Evolutionary conservation across 53 echinoderm and acorn worm genomes (phyloP).

Genomic region (Apostichopus leukothele): DNA sequence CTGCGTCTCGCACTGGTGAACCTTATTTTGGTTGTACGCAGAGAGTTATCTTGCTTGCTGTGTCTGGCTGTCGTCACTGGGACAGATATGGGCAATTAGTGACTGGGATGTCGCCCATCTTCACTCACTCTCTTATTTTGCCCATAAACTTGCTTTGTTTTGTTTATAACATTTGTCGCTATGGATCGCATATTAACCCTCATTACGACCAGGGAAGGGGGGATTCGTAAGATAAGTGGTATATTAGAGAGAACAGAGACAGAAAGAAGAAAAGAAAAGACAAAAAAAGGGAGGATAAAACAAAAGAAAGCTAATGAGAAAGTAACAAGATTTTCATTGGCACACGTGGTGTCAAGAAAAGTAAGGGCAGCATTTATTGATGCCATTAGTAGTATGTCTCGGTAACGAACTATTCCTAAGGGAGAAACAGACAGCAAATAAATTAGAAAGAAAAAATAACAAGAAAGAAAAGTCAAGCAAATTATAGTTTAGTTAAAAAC

Average conservation of each 20-base stretch:
- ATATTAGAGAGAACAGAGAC: background rate
- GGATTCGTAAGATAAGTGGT: constrained; percentile 4
- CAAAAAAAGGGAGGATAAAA: background rate
- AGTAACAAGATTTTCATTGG: constrained; percentile 39
- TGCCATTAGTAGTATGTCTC: constrained; percentile 26
- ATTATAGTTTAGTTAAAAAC: background rate
- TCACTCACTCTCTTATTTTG: constrained; percentile 32
- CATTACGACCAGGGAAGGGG: constrained; percentile 32
- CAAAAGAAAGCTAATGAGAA: constrained; percentile 37
- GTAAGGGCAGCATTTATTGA: background rate
- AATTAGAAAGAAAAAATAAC: no score
- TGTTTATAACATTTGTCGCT: constrained; percentile 47
- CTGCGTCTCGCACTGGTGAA: constrained; percentile 31
- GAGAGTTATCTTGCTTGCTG: background rate
- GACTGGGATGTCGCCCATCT: constrained; percentile 26
- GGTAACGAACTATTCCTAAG: constrained; percentile 31
- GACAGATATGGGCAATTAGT: constrained; percentile 45
- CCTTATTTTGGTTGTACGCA: constrained; percentile 34
- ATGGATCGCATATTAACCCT: constrained; percentile 39
- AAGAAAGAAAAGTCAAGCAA: background rate
- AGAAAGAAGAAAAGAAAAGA: background rate
- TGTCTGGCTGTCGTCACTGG: constrained; percentile 33
- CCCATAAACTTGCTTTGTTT: constrained; percentile 41
- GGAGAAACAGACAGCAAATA: background rate
- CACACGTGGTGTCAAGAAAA: constrained; percentile 12